Conservation (phyloP, 1,140 invertebrate genomes). For the Papilio polytes region DNA sequence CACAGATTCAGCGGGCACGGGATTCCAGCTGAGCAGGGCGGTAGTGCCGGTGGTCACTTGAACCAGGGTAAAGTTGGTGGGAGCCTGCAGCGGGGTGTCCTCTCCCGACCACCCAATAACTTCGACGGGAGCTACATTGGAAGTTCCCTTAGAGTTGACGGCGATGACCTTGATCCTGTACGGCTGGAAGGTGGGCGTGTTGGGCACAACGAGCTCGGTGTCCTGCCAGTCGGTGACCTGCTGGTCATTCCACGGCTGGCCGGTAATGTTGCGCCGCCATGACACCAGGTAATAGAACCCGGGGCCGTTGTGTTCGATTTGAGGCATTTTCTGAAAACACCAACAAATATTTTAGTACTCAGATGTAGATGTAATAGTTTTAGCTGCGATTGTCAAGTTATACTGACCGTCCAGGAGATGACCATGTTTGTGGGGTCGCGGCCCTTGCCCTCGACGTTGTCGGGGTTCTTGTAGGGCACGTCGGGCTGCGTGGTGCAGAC, state of each 20-base stretch:
- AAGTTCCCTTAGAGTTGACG: slow-evolving; percentile 95
- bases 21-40: slow-evolving; percentile 93
- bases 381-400: background rate
- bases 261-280: slow-evolving; percentile 92
- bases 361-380: background rate
- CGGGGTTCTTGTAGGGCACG: slow-evolving; percentile 97
- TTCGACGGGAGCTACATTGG: slow-evolving; percentile 92
- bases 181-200: slow-evolving; percentile 94
- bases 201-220: slow-evolving; percentile 87
- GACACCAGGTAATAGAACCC: slow-evolving; percentile 96
- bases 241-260: slow-evolving; percentile 88
- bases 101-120: slow-evolving; percentile 97
- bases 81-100: slow-evolving; percentile 93
- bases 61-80: slow-evolving; percentile 92
- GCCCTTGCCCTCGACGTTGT: slow-evolving; percentile 96
- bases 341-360: slow-evolving; percentile 20
- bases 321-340: slow-evolving; percentile 91
- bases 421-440: slow-evolving; percentile 95
- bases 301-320: slow-evolving; percentile 98
- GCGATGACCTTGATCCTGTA: slow-evolving; percentile 97
- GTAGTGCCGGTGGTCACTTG: slow-evolving; percentile 89
- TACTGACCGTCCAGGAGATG: slow-evolving; percentile 95
- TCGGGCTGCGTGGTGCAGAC: slow-evolving; percentile 94
- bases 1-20: slow-evolving; percentile 90
- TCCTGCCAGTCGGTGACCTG: slow-evolving; percentile 92